Evolutionary conservation across 2,797 vertebrate species (phyloP).

Genomic region (Cossypha niveicapilla): DNA sequence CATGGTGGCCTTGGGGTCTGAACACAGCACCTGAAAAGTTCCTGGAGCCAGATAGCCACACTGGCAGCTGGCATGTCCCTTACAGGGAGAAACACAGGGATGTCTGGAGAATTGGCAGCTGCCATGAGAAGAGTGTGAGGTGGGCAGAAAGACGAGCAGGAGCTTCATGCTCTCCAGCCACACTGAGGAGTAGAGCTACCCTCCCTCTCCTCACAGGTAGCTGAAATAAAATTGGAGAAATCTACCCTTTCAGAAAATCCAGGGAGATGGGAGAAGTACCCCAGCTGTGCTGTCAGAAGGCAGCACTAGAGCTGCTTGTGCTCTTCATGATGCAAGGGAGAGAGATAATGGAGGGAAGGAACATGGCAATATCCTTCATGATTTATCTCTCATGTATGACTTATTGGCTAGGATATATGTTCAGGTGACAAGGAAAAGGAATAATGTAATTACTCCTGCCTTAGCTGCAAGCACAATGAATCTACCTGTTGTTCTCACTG

Average conservation of each 20-base stretch:
- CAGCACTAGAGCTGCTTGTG: background rate
- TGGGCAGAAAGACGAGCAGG: background rate
- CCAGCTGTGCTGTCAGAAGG: background rate
- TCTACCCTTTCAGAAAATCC: background rate
- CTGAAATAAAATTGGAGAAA: background rate
- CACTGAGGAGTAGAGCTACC: background rate
- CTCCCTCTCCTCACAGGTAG: background rate
- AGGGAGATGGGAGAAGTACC: background rate
- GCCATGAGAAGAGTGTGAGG: background rate
- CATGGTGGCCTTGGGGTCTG: background rate
- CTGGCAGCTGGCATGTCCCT: background rate
- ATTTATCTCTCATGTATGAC: background rate
- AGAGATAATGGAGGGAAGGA: background rate
- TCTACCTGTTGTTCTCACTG: background rate
- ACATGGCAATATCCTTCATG: background rate
- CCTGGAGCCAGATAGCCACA: background rate
- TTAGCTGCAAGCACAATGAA: constrained; percentile 3
- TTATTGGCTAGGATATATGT: background rate
- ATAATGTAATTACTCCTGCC: constrained; percentile 1
- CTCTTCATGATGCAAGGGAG: background rate
- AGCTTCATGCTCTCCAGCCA: background rate
- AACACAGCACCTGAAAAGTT: background rate
- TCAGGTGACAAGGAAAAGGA: constrained; percentile 17
- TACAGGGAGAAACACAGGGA: background rate
- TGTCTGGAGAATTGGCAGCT: background rate